A percentile compares a stretch with the other conserved stretches of the same genome.
Conservation (phyloP, 2,888 invertebrate genomes). For the Rhyacophila evoluta region DNA sequence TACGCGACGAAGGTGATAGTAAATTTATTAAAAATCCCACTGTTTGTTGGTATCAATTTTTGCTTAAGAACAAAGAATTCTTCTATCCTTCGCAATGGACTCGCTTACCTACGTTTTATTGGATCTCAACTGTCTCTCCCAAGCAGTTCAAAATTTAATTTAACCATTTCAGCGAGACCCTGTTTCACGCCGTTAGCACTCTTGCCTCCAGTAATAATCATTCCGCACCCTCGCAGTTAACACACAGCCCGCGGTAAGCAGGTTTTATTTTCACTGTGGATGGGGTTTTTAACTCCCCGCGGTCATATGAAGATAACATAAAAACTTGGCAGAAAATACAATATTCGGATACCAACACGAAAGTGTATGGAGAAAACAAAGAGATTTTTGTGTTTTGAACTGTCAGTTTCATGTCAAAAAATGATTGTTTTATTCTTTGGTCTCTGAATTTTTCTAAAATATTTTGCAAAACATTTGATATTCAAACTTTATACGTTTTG, state of each 20-base stretch:
- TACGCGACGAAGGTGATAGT: too few species aligned
- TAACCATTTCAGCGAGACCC: neutral
- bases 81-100: neutral
- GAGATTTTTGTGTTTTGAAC: too few species aligned
- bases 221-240: neutral
- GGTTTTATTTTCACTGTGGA: neutral
- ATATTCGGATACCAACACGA: too few species aligned
- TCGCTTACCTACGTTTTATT: neutral
- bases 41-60: too few species aligned
- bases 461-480: too few species aligned
- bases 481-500: too few species aligned
- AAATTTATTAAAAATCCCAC: too few species aligned
- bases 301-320: neutral
- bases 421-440: too few species aligned
- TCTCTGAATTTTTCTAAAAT: too few species aligned
- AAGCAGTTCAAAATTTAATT: conserved; percentile 1
- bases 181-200: neutral
- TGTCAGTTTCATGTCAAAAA: neutral
- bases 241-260: neutral
- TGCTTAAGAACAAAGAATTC: neutral
- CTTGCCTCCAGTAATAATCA: neutral
- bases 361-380: too few species aligned
- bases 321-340: too few species aligned
- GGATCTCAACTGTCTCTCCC: neutral
- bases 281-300: neutral